Percentiles rank a stretch among this genome's conserved stretches.
Evolutionary conservation across 2,113 vertebrate genomes (phyloP).

Genomic region (Platysteira castanea): DNA sequence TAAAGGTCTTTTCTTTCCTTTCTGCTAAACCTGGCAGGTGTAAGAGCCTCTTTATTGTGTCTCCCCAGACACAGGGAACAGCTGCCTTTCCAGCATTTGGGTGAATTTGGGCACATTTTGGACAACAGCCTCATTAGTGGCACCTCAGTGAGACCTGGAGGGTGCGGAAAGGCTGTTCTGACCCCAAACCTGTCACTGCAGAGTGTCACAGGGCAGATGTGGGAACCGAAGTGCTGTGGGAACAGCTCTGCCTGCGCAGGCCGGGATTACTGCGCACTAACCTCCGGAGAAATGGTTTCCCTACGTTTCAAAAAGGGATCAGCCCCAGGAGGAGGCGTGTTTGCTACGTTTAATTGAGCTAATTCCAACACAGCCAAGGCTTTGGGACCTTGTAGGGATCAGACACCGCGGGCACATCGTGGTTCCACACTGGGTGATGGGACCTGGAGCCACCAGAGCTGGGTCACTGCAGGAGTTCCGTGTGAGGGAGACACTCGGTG

Average conservation of each 20-base stretch:
- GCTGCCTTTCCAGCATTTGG: background rate
- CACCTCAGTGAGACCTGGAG: background rate
- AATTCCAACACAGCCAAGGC: background rate
- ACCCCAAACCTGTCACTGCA: background rate
- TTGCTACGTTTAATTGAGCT: background rate
- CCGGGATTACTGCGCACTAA: background rate
- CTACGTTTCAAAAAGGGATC: background rate
- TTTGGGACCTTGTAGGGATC: background rate
- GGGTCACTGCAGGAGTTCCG: background rate
- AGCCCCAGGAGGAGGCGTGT: background rate
- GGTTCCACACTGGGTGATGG: rapidly evolving
- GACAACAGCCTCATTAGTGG: rapidly evolving
- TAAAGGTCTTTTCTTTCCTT: no score
- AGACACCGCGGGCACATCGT: rapidly evolving
- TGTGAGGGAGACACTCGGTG: rapidly evolving
- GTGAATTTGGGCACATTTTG: background rate
- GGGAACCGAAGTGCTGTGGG: background rate
- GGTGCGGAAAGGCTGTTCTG: background rate
- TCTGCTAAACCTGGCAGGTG: no score
- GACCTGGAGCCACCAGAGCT: background rate
- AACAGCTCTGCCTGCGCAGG: rapidly evolving
- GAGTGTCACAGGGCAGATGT: background rate
- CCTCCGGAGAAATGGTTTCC: background rate
- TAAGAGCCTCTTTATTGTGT: no score
- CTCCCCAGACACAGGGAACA: no score